Evolutionary conservation across 2,888 invertebrate species (phyloP), one percentile per base, ranked within the genome.

Genomic region (Tachina fera): DNA sequence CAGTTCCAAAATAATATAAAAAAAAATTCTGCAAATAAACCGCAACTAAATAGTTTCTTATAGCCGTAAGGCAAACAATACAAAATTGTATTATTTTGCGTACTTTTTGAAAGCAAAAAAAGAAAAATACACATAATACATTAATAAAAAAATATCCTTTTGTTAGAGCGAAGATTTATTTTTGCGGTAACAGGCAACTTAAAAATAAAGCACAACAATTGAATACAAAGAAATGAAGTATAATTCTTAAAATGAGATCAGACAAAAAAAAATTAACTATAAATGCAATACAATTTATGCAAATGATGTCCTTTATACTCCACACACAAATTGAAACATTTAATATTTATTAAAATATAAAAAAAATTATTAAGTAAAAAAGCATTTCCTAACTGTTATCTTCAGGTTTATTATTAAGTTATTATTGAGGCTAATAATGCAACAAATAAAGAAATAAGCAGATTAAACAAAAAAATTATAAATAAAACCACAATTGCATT

Each of bases 231-330:
- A 47, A 63, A 79, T 41, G 41, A 49, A 45, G 10, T 39, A 14
- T 13, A 78, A 56, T 53, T 41, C 13, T 5, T 11, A 72, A 71
- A 65, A 45, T 9, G 67, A 45, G 11, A 31, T 6, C 31, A 31
- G 6, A n/a, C 4, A 56, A 68, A 63, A 53, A 63, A 53, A 39
- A 53, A 49, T 53, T 65, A 58, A 60, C 41, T 49, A 9, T 45
- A 43, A 60, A 39, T 51, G 45, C 58, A 47, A 74, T 58, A 78
- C 74, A 79, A 72, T 83, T 71, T 53, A 86, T 83, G 86, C 79
- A 86, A 83, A 86, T 86, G 86, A 86, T 82, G 75, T 86, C 86
- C 86, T 79, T 83, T 83, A 76, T 61, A 65, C 47, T 19, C 72
- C 67, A 81, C 45, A 68, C 31, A 45, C 13, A 51, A 5, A 60